Evolutionary conservation across 2,113 vertebrate genomes (phyloP).

Genomic region (Ptychochromis oligacanthus): DNA sequence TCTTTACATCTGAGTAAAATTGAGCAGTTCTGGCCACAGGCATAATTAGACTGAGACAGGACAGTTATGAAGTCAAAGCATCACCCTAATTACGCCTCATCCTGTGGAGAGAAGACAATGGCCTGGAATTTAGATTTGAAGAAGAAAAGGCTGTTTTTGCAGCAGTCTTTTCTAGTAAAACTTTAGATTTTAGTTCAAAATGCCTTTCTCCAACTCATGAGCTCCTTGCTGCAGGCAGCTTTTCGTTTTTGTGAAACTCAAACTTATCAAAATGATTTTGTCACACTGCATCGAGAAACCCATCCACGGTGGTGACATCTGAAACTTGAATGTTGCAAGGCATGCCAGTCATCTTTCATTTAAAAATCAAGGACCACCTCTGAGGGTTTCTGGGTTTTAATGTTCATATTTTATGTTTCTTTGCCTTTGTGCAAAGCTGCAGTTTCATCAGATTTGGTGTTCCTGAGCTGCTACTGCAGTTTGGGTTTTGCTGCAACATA

Average conservation of each 20-base stretch:
- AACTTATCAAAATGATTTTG: accelerated
- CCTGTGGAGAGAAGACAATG: not conserved
- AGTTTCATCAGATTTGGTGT: not conserved
- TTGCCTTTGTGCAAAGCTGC: not conserved
- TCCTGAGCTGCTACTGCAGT: not conserved
- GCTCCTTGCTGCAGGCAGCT: not conserved
- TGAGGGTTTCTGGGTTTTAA: no score
- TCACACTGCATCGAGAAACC: accelerated
- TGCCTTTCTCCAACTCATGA: not conserved
- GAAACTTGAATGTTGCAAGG: not conserved
- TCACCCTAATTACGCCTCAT: conserved; percentile 16
- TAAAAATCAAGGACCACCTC: not conserved
- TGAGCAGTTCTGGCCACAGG: conserved; percentile 23
- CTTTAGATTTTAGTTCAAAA: accelerated
- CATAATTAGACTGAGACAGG: conserved; percentile 2
- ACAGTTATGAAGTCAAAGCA: not conserved
- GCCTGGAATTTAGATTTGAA: not conserved
- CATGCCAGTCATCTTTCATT: not conserved
- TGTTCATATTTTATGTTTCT: not conserved
- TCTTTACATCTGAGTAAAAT: not conserved
- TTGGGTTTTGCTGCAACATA: conserved; percentile 10
- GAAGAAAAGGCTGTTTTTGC: not conserved
- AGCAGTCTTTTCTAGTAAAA: not conserved
- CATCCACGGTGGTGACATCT: not conserved
- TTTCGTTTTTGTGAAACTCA: not conserved